Base-by-base conservation (phyloP, 2,113 vertebrate genomes). In the Caranx melampygus region DNA sequence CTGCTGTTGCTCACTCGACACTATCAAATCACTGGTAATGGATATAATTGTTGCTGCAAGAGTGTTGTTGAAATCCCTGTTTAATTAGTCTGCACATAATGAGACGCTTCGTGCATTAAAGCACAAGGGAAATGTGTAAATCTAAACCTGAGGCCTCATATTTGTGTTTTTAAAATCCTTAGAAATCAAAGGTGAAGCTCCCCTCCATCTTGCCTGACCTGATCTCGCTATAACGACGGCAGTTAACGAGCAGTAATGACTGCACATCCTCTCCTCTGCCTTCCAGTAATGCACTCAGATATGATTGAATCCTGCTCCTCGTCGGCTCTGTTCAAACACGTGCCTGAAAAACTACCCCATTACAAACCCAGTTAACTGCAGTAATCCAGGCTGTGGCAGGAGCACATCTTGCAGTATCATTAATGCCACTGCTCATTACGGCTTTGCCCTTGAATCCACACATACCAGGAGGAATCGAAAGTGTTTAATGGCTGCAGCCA, bases 351-450 rank as follows among this genome's bases (percentile, higher is more conserved):
- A 73, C 16, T 5, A 13, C 59, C 73, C 81, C 72, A 73, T 85
- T 69, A 78, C 81, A 62, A 60, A 78, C 65, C 72, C 76, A 47
- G 79, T 87, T 85, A 68, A 68, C 59, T 77, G 68, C 75, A 79
- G 81, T 75, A 55, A 70, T 74, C 69, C 26, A 42, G 72, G 31
- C 78, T 6, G 68, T 34, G 58, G 79, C 42, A 0, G 73, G 37
- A 78, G 79, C 74, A 88, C 85, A 83, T 88, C 81, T 92, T 83
- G 78, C 75, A 84, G 86, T 47, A 8, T 90, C 88, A 82, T 90
- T 88, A 91, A 90, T 85, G 87, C 82, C 89, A 72, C 81, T 42
- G 76, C 66, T 89, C 79, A 79, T 92, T 90, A 91, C 3, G 15
- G 54, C 68, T 78, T 55, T 18, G 75, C 65, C 73, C 78, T 85